Conservation (phyloP, 2,797 vertebrate species). For the Melanotaenia boesemani region DNA sequence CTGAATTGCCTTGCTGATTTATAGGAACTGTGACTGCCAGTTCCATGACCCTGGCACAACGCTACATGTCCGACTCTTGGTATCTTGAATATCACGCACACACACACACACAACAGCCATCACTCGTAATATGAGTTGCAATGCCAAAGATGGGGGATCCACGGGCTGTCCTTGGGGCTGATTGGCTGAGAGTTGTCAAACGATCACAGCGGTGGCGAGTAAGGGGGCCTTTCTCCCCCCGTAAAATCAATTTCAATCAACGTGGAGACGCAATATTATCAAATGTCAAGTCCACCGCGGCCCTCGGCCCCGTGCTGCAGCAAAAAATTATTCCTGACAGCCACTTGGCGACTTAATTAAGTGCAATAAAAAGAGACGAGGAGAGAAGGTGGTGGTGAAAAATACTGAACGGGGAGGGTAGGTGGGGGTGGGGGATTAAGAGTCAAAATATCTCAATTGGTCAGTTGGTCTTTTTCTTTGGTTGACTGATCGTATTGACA, state of each 20-base stretch:
- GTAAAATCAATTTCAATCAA: constrained; percentile 99
- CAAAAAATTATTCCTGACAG: constrained; percentile 99
- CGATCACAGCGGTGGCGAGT: constrained; percentile 70
- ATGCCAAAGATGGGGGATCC: constrained; percentile 74
- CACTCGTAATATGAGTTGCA: constrained; percentile 86
- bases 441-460: constrained; percentile 91
- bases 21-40: constrained; percentile 80
- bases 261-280: constrained; percentile 98
- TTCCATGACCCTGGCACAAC: constrained; percentile 83
- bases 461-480: constrained; percentile 86
- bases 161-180: constrained; percentile 89
- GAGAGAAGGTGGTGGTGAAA: constrained; percentile 43
- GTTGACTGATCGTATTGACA: constrained; percentile 94
- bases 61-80: constrained; percentile 65
- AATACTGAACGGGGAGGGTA: constrained; percentile 17
- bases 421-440: constrained; percentile 54
- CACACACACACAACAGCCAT: constrained; percentile 67
- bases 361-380: constrained; percentile 85
- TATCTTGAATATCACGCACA: constrained; percentile 38
- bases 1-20: constrained; percentile 74
- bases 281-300: constrained; percentile 93
- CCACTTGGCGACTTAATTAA: constrained; percentile 99
- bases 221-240: constrained; percentile 45
- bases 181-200: constrained; percentile 91
- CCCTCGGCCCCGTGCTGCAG: constrained; percentile 83